Evolutionary conservation across 2,888 invertebrate species (phyloP).

Genomic region (Latheticus oryzae): DNA sequence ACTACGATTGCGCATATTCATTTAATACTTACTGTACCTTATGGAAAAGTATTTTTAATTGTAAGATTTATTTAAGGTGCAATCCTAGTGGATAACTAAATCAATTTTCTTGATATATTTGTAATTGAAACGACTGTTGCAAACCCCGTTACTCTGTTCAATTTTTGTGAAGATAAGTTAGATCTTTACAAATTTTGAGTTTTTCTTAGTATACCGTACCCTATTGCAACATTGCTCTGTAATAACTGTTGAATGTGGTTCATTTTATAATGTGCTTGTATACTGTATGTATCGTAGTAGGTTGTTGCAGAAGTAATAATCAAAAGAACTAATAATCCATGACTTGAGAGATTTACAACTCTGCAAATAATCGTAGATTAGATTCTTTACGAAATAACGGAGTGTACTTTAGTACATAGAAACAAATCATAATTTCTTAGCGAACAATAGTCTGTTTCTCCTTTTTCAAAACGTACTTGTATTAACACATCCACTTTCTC

Average conservation of each 20-base stretch:
- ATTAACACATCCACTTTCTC: conserved; percentile 41
- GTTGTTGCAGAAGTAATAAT: conserved; percentile 52
- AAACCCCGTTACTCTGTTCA: conserved; percentile 50
- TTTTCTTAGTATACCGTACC: conserved; percentile 50
- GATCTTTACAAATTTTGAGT: conserved; percentile 28
- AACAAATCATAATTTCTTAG: conserved; percentile 38
- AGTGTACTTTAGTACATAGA: conserved; percentile 34
- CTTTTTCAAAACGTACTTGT: conserved; percentile 35
- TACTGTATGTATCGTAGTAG: conserved; percentile 62
- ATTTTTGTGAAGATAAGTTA: conserved; percentile 5
- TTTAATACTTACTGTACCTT: conserved; percentile 44
- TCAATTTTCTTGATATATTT: conserved; percentile 48
- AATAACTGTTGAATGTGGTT: conserved; percentile 63
- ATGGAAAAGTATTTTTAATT: conserved; percentile 41
- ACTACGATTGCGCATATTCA: conserved; percentile 50
- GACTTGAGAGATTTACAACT: conserved; percentile 50
- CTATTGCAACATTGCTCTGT: conserved; percentile 56
- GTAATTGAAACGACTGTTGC: conserved; percentile 57
- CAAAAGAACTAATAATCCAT: conserved; percentile 49
- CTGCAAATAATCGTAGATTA: conserved; percentile 46
- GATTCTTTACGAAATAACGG: conserved; percentile 37
- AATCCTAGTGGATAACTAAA: conserved; percentile 51
- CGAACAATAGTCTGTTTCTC: conserved; percentile 45
- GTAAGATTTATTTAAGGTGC: conserved; percentile 49
- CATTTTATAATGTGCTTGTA: conserved; percentile 63